Base-by-base conservation (phyloP, 1,140 invertebrate species). In the Chironomus tepperi region DNA sequence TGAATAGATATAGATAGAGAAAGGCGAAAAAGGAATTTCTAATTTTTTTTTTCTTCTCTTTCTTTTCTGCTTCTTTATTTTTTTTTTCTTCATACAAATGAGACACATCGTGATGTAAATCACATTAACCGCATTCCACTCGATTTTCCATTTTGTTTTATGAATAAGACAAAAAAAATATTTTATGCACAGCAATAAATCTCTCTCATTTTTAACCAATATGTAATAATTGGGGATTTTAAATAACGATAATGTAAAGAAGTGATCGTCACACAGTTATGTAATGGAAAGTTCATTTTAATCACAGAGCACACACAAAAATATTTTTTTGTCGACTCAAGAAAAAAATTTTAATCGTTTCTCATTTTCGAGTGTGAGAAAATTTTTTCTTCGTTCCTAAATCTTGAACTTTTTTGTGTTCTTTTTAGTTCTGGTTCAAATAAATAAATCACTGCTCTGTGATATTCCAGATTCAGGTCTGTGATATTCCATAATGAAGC, bases 11-110 rank as follows among this genome's bases (percentile, higher is more conserved):
- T 57, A n/a, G n/a, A 57, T 57, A 57, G 10, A 57, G 47, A 57
- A 57, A 57, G 47, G 47, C 47, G n/a, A 57, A 57, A 57, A 57
- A n/a, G 47, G 47, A 57, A 57, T 57, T 57, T 57, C 47, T 57
- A 34, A 34, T 57, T 57, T 47, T 47, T 10, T 47, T 47, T 47
- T 15, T 47, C 9, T 12, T 15, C 12, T 57, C 47, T 57, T 57
- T 57, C 47, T 57, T 15, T 34, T 57, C 47, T 57, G 12, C 8
- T 47, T 2, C 43, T 57, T 57, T 12, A 12, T 57, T 7, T 57
- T 34, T 2, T 34, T 34, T 34, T 34, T 34, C 2, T 34, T 34
- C 24, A 34, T 34, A 34, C 24, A 34, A 34, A 34, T 57, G 47
- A 57, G 47, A 57, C 47, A 57, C 47, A 57, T 57, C 47, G 47